Evolutionary conservation across 2,888 invertebrate species (phyloP).

Genomic region (Prostheceraeus crozeri): DNA sequence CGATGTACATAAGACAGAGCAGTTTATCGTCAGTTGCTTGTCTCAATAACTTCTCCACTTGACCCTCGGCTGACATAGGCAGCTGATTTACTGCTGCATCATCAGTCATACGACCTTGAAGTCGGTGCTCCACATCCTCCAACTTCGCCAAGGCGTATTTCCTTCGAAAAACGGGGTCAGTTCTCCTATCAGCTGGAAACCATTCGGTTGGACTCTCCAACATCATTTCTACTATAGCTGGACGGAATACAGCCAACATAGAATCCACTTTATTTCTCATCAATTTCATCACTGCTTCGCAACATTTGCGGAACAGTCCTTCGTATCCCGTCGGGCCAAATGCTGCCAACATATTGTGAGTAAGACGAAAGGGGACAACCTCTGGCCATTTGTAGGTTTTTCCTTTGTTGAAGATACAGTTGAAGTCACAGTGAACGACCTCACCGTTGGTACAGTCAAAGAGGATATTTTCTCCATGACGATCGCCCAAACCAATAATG

Average conservation of each 20-base stretch:
- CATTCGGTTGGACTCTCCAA: background rate
- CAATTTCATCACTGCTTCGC: conserved; percentile 78
- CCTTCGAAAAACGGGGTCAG: conserved; percentile 59
- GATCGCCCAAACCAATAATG: conserved; percentile 60
- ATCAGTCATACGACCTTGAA: conserved; percentile 65
- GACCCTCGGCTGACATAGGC: conserved; percentile 81
- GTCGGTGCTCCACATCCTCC: conserved; percentile 71
- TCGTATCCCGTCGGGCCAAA: conserved; percentile 84
- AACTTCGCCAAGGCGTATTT: conserved; percentile 76
- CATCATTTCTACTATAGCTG: background rate
- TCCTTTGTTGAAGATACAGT: conserved; percentile 86
- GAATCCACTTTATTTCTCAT: conserved; percentile 65
- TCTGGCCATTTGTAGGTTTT: conserved; percentile 75
- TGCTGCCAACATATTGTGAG: conserved; percentile 89
- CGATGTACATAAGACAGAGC: conserved; percentile 88
- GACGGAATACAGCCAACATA: conserved; percentile 39
- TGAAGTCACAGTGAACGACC: conserved; percentile 93
- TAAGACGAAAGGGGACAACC: conserved; percentile 72
- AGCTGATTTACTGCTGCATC: conserved; percentile 55
- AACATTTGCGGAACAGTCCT: conserved; percentile 77
- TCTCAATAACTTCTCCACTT: conserved; percentile 61
- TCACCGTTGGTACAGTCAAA: conserved; percentile 86
- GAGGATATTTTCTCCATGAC: conserved; percentile 82
- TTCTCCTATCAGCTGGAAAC: background rate
- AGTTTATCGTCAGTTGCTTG: conserved; percentile 81